Evolutionary conservation across 1,140 invertebrate genomes (phyloP), one percentile per base, ranked within the genome.

Genomic region (Drosophila biarmipes): DNA sequence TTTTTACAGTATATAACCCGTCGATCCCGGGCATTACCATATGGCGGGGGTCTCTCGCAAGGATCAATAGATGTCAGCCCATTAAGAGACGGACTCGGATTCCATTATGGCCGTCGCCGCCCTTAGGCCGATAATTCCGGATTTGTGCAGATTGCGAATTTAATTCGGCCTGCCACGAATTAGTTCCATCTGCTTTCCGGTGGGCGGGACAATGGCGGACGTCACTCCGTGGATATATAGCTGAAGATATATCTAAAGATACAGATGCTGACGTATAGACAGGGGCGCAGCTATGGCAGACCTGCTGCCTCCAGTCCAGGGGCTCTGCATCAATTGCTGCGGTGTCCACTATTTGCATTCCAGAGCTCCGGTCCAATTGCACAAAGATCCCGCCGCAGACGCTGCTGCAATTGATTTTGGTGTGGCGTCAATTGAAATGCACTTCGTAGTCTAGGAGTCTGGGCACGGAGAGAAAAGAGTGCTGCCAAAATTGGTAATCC

Each of bases 351-450:
- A 72, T 78, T 59, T 78, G 75, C 71, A 80, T 79, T 73, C 71
- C 68, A 54, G 29, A 61, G 29, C 14, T 34, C 37, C 58, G 29
- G 14, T 35, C 27, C 40, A 73, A 75, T 75, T 76, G 72, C 61
- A 75, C 62, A 75, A 76, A 76, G 73, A 76, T 76, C 49, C 73
- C 73, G 73, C 53, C 62, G 31, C 68, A 73, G 69, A 61, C 68
- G 48, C 45, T 46, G 48, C 46, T 73, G 67, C 77, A 84, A 84
- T 84, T 84, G 80, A 84, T 84, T 80, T 84, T 69, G 69, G 77
- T 69, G 80, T 85, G 72, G 59, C 77, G 78, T 73, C 78, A 84
- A 84, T 84, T 84, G 80, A 84, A 84, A 85, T 84, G 80, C 80
- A 85, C 69, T 73, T 73, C 68, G 67, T 45, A 72, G 68, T 69